Conservation (phyloP, 2,797 vertebrate genomes). For the Dermochelys coriacea region DNA sequence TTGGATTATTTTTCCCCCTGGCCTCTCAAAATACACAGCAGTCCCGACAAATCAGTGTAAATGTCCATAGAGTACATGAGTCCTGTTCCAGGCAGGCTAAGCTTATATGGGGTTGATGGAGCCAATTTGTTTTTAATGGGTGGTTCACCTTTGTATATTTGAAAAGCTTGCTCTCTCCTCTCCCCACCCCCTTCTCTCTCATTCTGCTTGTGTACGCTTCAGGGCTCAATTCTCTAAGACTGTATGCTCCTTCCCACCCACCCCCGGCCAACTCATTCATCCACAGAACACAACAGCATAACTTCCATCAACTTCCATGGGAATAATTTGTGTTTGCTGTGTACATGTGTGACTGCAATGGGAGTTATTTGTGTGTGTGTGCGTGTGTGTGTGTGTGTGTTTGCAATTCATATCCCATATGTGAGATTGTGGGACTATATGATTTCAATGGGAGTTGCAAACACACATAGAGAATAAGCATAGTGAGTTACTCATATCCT, state of each 20-base stretch:
- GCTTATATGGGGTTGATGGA: neutral
- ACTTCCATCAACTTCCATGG: neutral
- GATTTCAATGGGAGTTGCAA: neutral
- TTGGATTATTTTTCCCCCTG: neutral
- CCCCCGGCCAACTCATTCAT: neutral
- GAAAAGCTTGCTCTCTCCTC: neutral
- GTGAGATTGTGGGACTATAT: neutral
- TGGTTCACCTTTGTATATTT: neutral
- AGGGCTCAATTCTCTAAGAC: neutral
- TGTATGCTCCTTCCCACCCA: neutral
- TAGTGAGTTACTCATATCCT: neutral
- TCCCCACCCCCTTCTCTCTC: neutral
- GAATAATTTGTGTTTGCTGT: neutral
- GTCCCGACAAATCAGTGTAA: neutral
- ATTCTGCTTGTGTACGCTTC: neutral
- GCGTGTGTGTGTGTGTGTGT: no score
- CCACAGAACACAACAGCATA: neutral
- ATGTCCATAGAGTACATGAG: neutral
- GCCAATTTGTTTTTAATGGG: neutral
- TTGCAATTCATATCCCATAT: neutral
- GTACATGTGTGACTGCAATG: neutral
- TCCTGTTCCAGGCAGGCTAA: neutral
- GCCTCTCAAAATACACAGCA: neutral
- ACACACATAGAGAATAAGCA: rapidly evolving
- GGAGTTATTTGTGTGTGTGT: neutral